Evolutionary conservation across 2,888 invertebrate genomes (phyloP).

Genomic region (Masnerella sp.): DNA sequence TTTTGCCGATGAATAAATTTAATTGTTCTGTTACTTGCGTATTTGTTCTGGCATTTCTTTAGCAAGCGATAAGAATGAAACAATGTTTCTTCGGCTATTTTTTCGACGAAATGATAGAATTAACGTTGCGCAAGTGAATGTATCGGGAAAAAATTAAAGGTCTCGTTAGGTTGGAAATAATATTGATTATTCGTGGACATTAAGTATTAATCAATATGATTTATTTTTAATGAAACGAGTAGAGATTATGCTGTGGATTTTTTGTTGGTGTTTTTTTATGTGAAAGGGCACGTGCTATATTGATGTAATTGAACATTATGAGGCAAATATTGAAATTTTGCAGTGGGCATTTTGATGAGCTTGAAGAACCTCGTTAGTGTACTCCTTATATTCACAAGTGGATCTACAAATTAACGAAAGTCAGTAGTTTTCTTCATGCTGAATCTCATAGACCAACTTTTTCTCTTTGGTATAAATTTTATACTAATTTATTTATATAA

Average conservation of each 20-base stretch:
- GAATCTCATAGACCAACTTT: no score
- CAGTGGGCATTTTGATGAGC: constrained; percentile 16
- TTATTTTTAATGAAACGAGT: not conserved
- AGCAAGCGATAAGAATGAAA: not conserved
- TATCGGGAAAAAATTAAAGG: not conserved
- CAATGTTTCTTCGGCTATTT: not conserved
- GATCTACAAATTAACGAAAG: constrained; percentile 44
- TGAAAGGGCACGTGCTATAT: not conserved
- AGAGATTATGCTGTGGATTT: not conserved
- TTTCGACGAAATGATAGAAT: not conserved
- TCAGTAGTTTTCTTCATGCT: no score
- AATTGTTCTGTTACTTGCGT: constrained; percentile 30
- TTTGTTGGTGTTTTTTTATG: not conserved
- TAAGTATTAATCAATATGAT: not conserved
- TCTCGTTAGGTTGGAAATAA: not conserved
- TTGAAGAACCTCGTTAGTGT: constrained; percentile 38
- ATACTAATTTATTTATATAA: no score
- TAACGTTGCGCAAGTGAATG: no score
- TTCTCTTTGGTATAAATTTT: no score
- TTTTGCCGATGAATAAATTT: constrained; percentile 33
- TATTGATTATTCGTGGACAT: no score
- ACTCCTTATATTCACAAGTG: constrained; percentile 26
- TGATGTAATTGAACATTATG: not conserved
- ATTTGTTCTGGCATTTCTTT: constrained; percentile 2
- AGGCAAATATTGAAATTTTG: constrained; percentile 9